phyloP scores from a whole-genome alignment of 1,140 invertebrate genomes.

The Plutomurus gul region DNA sequence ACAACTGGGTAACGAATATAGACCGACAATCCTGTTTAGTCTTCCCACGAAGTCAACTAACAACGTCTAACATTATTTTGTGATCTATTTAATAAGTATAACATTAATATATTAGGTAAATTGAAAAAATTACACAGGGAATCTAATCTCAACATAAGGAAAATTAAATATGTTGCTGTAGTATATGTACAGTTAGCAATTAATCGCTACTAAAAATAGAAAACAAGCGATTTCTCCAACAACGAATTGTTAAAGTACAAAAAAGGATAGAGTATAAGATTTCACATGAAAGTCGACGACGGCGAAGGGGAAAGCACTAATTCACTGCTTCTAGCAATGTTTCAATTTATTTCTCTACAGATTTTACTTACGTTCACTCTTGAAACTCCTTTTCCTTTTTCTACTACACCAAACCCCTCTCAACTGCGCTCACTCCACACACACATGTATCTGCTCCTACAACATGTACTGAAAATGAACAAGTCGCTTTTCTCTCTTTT shows the following conservation, averaged over 20 bases:
- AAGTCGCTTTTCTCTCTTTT: background rate
- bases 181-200: too few species aligned
- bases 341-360: constrained; percentile 30
- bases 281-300: background rate
- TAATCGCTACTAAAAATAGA: too few species aligned
- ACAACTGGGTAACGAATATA: too few species aligned
- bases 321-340: constrained; percentile 23
- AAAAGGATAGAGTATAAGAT: background rate
- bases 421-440: background rate
- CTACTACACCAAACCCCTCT: background rate
- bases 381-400: constrained; percentile 15
- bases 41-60: too few species aligned
- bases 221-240: too few species aligned
- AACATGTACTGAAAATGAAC: background rate
- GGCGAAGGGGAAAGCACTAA: background rate
- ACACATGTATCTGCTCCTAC: background rate
- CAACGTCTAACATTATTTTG: too few species aligned
- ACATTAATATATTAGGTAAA: too few species aligned
- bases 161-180: too few species aligned
- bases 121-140: too few species aligned
- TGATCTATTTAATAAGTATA: too few species aligned
- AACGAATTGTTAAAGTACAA: background rate
- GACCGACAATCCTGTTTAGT: too few species aligned
- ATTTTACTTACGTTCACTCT: constrained; percentile 15
- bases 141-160: too few species aligned